Evolutionary conservation across 2,797 vertebrate species (phyloP), one percentile per base, ranked within the genome.

Genomic region (Neosalanx taihuensis): DNA sequence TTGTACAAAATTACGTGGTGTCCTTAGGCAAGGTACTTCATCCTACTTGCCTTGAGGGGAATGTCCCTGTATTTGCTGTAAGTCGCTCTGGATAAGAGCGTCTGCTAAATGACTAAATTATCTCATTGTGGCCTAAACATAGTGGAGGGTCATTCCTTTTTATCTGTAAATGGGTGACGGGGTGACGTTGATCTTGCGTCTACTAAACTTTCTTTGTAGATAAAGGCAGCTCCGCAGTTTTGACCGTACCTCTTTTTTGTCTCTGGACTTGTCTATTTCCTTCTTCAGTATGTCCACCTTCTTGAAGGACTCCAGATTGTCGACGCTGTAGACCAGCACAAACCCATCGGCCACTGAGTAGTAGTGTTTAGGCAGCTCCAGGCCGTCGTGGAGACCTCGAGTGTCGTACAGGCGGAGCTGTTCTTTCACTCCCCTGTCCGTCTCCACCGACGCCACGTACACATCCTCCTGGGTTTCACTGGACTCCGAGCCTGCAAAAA

Each of bases 371-470:
- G 96, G 96, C 63, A 99, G 83, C 69, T 99, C 96, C 5, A 94
- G 89, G 0, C 92, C 94, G 0, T 95, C 94, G 10, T 93, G 92
- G 53, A 99, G 92, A 0, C 97, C 97, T 60, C 92, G 90, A 60
- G 96, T 98, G 85, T 98, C 96, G 0, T 98, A 99, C 0, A 99
- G 93, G 41, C 96, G 92, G 29, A 99, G 72, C 89, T 99, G 96
- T 5, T 99, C 96, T 84, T 93, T 96, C 57, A 98, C 93, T 0
- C 97, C 96, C 0, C 95, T 92, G 63, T 98, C 96, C 0, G 97
- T 98, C 85, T 99, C 96, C 73, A 98, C 95, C 0, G 94, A 95
- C 0, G 96, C 96, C 87, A 98, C 90, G 0, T 97, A 99, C 49
- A 99, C 94, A 0, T 99, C 97, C 83, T 97, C 97, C 88, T 97